A percentile compares a stretch with the other conserved stretches of the same genome.
Conservation (phyloP, 1,140 invertebrate species). For the Acromyrmex heyeri region DNA sequence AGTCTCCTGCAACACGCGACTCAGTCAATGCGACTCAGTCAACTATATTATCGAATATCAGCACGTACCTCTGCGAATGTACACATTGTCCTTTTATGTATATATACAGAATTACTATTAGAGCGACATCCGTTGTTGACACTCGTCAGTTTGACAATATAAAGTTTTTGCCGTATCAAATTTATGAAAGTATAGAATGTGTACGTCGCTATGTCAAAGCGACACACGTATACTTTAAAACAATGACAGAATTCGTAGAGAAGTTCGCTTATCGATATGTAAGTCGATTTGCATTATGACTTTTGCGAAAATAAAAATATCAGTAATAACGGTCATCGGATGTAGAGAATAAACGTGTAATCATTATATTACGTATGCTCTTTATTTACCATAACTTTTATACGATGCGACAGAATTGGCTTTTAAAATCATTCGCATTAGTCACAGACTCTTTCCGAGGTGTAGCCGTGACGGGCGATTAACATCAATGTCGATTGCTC, state of each 20-base stretch:
- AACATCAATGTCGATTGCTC: constrained; percentile 40
- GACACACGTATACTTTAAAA: not conserved
- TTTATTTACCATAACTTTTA: constrained; percentile 61
- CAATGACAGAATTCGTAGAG: not conserved
- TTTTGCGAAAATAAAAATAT: not conserved
- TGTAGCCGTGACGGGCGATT: constrained; percentile 8
- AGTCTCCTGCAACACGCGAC: not conserved
- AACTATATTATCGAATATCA: not conserved
- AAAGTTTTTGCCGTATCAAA: not conserved
- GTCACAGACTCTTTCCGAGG: not conserved
- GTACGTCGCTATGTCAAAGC: not conserved
- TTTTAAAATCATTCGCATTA: constrained; percentile 17
- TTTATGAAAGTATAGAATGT: not conserved
- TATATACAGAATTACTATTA: not conserved
- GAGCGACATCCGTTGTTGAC: constrained; percentile 3
- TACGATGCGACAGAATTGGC: constrained; percentile 33
- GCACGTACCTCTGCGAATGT: constrained; percentile 6
- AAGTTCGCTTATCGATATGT: not conserved
- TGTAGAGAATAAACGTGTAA: constrained; percentile 16
- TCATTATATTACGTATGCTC: constrained; percentile 39
- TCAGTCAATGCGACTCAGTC: not conserved
- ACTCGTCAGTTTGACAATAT: constrained; percentile 9
- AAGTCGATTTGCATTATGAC: not conserved
- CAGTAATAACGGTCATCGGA: not conserved
- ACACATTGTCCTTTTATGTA: not conserved